Evolutionary conservation across 2,113 vertebrate genomes (phyloP), one percentile per base, ranked within the genome.

Genomic region (Sander lucioperca): DNA sequence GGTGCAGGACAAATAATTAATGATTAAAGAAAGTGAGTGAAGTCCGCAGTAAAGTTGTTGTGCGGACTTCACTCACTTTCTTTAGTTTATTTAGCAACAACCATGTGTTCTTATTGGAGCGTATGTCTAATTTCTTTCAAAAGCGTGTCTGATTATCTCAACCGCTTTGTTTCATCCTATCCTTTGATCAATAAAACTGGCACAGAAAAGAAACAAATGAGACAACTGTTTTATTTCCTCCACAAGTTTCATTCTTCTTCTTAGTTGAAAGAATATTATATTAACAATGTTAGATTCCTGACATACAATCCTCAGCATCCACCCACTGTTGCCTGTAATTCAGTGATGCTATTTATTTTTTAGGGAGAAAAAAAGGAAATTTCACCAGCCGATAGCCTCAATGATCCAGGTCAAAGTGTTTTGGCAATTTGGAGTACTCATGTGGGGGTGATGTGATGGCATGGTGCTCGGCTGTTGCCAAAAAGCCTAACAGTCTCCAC

Each of bases 121-220:
- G 43, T 33, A 36, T 6, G 1, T 74, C 25, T 61, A 72, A 72
- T 77, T 73, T 67, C 6, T 84, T 74, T 79, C n/a, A 66, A 39
- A 83, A 70, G 63, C 56, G 19, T 58, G 53, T n/a, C 47, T 67
- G 30, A 61, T 11, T 57, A 67, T 84, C 47, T 57, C 62, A 56
- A 57, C 56, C 6, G 39, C 61, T 68, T 78, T 30, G 59, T 76
- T 58, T 86, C 63, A 56, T 72, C 6, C 27, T 14, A 18, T 54
- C 48, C 43, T 88, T 86, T 76, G 51, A 80, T 85, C 47, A 69
- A 45, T 51, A 8, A 63, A 84, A 83, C 57, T 51, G 70, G 39
- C 47, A 72, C 62, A 59, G 65, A 77, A 5, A 58, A 82, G 48
- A 79, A 82, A 77, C 30, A 79, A 81, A 77, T 58, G 39, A 71